Conservation (phyloP, 1,140 invertebrate genomes). For the Whitmania pigra region DNA sequence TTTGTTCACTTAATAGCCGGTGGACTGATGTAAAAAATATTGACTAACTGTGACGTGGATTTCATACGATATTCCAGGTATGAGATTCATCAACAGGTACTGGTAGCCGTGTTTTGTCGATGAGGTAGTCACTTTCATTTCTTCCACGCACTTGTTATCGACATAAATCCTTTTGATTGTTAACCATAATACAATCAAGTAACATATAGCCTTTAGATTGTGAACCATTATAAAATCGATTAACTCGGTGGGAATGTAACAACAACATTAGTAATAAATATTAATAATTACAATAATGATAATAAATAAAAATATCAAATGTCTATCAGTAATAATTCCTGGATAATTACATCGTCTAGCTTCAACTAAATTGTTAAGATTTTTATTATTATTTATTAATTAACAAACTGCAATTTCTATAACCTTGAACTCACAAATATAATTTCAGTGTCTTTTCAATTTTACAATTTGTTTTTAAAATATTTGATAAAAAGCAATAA, state of each 20-base stretch:
- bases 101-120: constrained; percentile 39
- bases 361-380: no score
- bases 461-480: no score
- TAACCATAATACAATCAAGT: neutral
- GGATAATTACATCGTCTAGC: no score
- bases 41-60: constrained; percentile 35
- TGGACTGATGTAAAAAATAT: neutral
- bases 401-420: no score
- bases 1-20: no score
- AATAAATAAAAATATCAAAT: no score
- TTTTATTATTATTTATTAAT: no score
- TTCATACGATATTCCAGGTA: constrained; percentile 38
- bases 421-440: no score
- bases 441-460: no score
- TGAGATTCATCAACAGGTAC: constrained; percentile 38
- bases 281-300: neutral
- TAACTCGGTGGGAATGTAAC: constrained; percentile 23
- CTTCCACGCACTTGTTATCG: constrained; percentile 32
- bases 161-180: constrained; percentile 34
- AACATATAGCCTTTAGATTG: neutral
- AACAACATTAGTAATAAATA: neutral
- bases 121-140: constrained; percentile 34
- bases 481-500: neutral
- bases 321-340: no score
- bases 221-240: no score